Base-by-base conservation (phyloP, 2,797 vertebrate genomes). In the Xiphorhynchus erythropygius region DNA sequence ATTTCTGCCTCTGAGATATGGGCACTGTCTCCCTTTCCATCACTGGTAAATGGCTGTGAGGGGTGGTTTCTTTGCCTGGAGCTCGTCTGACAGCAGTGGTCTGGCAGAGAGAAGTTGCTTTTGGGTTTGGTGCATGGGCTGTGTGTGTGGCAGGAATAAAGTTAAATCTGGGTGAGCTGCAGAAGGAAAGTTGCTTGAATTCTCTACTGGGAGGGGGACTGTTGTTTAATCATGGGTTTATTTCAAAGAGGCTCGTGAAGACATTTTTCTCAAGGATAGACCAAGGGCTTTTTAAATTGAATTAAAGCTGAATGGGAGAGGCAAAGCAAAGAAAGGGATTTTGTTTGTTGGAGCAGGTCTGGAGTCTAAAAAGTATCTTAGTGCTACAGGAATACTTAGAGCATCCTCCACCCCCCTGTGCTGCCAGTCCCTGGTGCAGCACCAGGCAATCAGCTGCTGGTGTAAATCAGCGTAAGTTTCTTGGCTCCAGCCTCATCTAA, bases 251-350 rank as follows among this genome's bases (percentile, higher is more conserved):
- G 27, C 37, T 89, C 12, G 60, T 68, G 60, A 79, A 60, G 68
- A 39, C 0, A 1, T 55, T 95, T 89, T 93, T 15, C 62, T 84
- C 49, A 87, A 93, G 86, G 79, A 42, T 75, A 87, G 59, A 87
- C 22, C 63, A 79, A 84, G 59, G 80, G 47, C 59, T 65, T 92
- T 90, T 69, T 44, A 69, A 44, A 32, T 3, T 14, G 60, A 55
- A 42, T 84, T 62, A 80, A 87, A 62, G 46, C 49, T 80, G 27
- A 50, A 30, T 46, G 56, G 81, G 19, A 41, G 70, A 83, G 37
- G 70, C 28, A 92, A 91, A 93, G 78, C 63, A 64, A 11, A 17
- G 39, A 49, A 77, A 75, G 71, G 33, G 39, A 33, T 68, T 42
- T 4, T 84, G 50, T 62, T 69, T 60, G 22, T 41, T 25, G 33